These are phyloP conservation scores for Thunnus thynnus DNA, from an alignment of 2,113 vertebrate species.

Conservation along the genomic window DNA sequence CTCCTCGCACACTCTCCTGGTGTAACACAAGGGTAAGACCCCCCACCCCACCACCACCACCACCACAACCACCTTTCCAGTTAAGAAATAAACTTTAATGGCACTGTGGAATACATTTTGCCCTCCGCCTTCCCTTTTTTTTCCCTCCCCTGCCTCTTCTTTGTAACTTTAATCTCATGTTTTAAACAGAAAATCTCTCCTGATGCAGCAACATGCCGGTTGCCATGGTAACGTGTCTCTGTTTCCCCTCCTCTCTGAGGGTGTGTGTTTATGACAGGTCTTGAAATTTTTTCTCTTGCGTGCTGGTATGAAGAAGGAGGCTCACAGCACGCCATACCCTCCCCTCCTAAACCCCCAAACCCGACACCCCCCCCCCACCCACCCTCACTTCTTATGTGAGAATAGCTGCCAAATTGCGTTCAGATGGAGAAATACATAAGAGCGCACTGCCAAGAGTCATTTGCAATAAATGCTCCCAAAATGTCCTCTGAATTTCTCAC, in stretches of 20 bases:
- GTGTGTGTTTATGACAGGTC: slow-evolving; percentile 76
- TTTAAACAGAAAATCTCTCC: slow-evolving; percentile 55
- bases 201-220: slow-evolving; percentile 62
- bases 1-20: background rate
- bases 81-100: slow-evolving; percentile 73
- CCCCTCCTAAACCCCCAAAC: background rate
- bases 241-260: slow-evolving; percentile 63
- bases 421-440: slow-evolving; percentile 78
- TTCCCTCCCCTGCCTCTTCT: slow-evolving; percentile 38
- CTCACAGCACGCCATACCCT: slow-evolving; percentile 45
- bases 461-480: slow-evolving; percentile 77
- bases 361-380: background rate
- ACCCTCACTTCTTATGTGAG: slow-evolving; percentile 10
- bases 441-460: slow-evolving; percentile 78
- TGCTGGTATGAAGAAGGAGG: slow-evolving; percentile 70
- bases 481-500: slow-evolving; percentile 73
- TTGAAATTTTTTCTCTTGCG: slow-evolving; percentile 49
- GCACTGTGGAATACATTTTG: slow-evolving; percentile 9
- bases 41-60: background rate
- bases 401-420: slow-evolving; percentile 81
- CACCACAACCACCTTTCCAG: slow-evolving; percentile 55
- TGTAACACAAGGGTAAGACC: slow-evolving; percentile 38
- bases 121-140: background rate
- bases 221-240: slow-evolving; percentile 64
- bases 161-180: slow-evolving; percentile 58